A percentile compares a stretch with the other conserved stretches of the same genome.
Conservation (phyloP, 2,797 vertebrate species). For the Sebastes glaucus region DNA sequence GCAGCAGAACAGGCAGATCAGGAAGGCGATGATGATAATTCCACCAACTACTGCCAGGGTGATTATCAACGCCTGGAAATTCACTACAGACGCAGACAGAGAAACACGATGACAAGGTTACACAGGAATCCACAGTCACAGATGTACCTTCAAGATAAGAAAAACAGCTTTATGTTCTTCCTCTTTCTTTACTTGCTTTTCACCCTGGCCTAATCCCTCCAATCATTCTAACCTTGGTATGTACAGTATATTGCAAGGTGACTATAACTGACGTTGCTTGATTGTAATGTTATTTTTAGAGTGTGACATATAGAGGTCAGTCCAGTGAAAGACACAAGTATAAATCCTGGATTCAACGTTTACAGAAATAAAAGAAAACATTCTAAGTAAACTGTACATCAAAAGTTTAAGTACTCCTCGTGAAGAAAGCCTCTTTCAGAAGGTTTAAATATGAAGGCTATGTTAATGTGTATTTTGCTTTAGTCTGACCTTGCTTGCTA, state of each 20-base stretch:
- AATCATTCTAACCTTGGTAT: not conserved
- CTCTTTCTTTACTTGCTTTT: not conserved
- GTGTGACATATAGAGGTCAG: not conserved
- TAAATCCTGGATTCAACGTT: not conserved
- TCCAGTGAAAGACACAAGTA: not conserved
- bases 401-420: not conserved
- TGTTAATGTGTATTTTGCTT: not conserved
- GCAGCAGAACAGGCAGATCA: conserved; percentile 90
- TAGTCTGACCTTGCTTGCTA: not conserved
- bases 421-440: not conserved
- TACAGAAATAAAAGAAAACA: not conserved
- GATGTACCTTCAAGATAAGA: not conserved
- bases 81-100: conserved; percentile 80
- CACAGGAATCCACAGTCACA: not conserved
- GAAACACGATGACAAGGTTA: not conserved
- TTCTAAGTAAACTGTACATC: not conserved
- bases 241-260: not conserved
- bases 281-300: not conserved
- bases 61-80: conserved; percentile 95
- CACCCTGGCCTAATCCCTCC: not conserved
- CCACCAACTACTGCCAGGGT: conserved; percentile 88
- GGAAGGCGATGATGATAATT: conserved; percentile 82
- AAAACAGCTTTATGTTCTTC: not conserved
- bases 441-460: not conserved
- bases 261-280: not conserved